Conservation (phyloP, 2,113 vertebrate genomes). For the Pedetes capensis region DNA sequence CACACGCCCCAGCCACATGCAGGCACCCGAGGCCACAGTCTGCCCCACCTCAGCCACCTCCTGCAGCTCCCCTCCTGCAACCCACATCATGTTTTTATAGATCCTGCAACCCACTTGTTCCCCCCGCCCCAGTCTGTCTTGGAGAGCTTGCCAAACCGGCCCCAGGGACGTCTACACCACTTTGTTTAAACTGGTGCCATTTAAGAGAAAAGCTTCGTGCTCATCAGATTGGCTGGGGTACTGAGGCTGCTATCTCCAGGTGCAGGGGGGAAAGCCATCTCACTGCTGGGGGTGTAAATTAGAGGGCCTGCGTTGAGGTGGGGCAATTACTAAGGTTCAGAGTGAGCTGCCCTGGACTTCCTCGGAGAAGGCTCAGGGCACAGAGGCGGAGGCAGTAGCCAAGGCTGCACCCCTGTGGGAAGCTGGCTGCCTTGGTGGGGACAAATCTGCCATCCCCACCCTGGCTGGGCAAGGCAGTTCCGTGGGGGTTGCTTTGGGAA, state of each 20-base stretch:
- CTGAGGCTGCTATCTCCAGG: not conserved
- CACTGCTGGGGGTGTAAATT: not conserved
- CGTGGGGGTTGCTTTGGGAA: not conserved
- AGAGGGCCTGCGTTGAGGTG: not conserved
- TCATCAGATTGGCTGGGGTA: not conserved
- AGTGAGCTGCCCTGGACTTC: not conserved
- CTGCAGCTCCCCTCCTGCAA: not conserved
- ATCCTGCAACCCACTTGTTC: too few relatives aligned
- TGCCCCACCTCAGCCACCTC: too few relatives aligned
- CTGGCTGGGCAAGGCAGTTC: not conserved
- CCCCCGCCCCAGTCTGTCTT: not conserved
- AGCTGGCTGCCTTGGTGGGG: too few relatives aligned
- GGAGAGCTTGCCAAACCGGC: not conserved
- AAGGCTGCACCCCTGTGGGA: not conserved
- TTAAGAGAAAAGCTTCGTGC: not conserved
- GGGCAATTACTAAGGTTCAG: not conserved
- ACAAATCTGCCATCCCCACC: not conserved
- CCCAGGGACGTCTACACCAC: accelerated
- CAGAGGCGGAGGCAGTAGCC: too few relatives aligned
- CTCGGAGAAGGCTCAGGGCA: too few relatives aligned
- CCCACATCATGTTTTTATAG: not conserved
- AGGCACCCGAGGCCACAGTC: too few relatives aligned
- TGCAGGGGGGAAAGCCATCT: not conserved
- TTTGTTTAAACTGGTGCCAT: conserved; percentile 14
- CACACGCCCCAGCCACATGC: too few relatives aligned